Conservation (phyloP, 2,797 vertebrate species). For the Myripristis jacobus region DNA sequence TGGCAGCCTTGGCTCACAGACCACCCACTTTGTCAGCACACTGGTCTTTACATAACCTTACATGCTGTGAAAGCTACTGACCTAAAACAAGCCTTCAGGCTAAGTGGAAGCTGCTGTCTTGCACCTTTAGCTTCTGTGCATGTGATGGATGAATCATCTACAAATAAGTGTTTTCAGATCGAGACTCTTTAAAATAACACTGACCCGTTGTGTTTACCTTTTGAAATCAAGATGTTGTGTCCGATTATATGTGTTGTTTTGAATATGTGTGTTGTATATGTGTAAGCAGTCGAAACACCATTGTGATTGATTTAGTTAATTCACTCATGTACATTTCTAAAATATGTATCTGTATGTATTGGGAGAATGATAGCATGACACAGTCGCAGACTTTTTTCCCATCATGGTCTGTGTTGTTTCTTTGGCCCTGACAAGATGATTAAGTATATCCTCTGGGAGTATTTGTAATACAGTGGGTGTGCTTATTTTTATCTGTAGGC, state of each 20-base stretch:
- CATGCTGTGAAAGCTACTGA: constrained; percentile 57
- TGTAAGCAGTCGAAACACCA: background rate
- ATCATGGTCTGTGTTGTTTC: too few species aligned
- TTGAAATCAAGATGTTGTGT: background rate
- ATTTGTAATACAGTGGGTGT: background rate
- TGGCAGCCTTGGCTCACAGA: constrained; percentile 41
- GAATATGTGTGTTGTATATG: background rate
- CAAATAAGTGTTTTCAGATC: background rate
- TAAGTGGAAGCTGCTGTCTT: constrained; percentile 26
- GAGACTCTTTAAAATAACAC: background rate
- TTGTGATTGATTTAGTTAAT: too few species aligned
- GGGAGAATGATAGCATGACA: too few species aligned
- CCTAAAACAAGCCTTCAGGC: constrained; percentile 46
- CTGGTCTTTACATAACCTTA: constrained; percentile 45
- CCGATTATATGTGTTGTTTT: too few species aligned
- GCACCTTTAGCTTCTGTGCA: constrained; percentile 18
- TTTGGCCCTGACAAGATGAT: too few species aligned
- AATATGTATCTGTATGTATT: too few species aligned
- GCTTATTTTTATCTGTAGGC: background rate
- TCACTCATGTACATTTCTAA: too few species aligned
- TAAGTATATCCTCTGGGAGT: background rate
- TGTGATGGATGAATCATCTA: constrained; percentile 23
- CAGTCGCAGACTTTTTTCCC: too few species aligned
- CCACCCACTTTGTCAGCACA: background rate
- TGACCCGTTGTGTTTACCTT: background rate